Base-by-base conservation (phyloP, 2,888 invertebrate species). In the Hecatera dysodea region DNA sequence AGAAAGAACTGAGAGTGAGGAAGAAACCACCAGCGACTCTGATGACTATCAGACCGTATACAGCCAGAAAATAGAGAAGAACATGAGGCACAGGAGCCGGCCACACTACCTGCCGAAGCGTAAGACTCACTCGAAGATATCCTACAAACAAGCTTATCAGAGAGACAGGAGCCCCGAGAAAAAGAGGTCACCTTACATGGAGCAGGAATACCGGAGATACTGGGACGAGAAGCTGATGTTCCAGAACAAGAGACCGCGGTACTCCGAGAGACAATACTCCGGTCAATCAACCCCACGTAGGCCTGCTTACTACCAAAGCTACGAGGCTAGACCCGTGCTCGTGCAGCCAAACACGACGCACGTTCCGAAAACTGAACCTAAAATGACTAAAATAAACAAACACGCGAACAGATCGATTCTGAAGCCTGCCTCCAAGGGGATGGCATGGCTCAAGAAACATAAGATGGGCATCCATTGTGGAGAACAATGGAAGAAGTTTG, bases 31-130 rank as follows among this genome's bases (percentile, higher is more conserved):
- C 0, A 90, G 85, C 57, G 91, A 92, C 68, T 91, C 92, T 0
- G 93, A 92, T 27, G 91, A 92, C 62, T 92, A 92, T 77, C 88
- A 90, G 73, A 93, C 94, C 0, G 76, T 93, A 5, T 93, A 91
- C 78, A 93, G 91, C 61, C 89, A 91, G 55, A 89, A 87, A 50
- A 75, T 77, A 39, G 81, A 77, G 33, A 71, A 72, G 17, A 65
- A 75, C 19, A 22, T 24, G 15, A 81, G 60, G 33, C 67, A 76
- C 42, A 72, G 56, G 19, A 65, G 71, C 12, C 80, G 74, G 27
- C n/a, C 64, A 1, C 56, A 75, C n/a, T 67, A 70, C 44, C 67
- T 75, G 36, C 60, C 80, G 19, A 84, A 80, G 39, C 86, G 76
- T 27, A 79, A 79, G 36, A 81, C 87, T 1, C 90, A 87, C 70